Evolutionary conservation across 2,113 vertebrate genomes (phyloP), one percentile per base, ranked within the genome.

Genomic region (Aspiorhynchus laticeps): DNA sequence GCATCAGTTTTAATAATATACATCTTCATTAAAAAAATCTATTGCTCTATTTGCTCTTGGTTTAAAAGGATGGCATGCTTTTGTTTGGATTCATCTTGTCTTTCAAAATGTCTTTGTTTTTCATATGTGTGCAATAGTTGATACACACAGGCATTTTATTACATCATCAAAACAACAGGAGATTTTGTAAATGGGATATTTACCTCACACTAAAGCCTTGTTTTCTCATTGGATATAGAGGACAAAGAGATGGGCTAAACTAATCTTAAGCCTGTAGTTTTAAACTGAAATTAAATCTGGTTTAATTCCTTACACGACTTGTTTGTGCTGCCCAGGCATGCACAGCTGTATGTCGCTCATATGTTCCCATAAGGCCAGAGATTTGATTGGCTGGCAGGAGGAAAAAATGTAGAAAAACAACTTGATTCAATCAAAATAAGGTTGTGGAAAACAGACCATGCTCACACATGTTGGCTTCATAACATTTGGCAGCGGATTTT

Each of bases 281-380:
- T 87, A 90, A 89, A 91, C 91, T 91, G 90, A 86, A 92, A 92
- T 93, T 91, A 89, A 84, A 89, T 88, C 14, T 71, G 74, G 71
- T 81, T 87, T 92, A 94, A 91, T 90, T 83, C 92, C 91, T 87
- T 31, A 1, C 28, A 76, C 9, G 79, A 87, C 85, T 86, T 92
- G 91, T 93, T 93, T 91, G 88, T 90, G 88, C 86, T 79, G 88
- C 90, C 85, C 53, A 80, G 75, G 87, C 91, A 92, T 90, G 87
- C 87, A 84, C 91, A 88, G 92, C 87, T 89, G 91, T 85, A 88
- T 91, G 91, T 87, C 86, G 89, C 88, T 90, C 87, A 73, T 43
- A 59, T 84, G 86, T 85, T 88, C 85, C 86, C 82, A 87, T 71
- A 84, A 75, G 85, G 41, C 59, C 71, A 79, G 84, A 65, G 82